Base-by-base conservation (phyloP, 2,888 invertebrate species). In the Stenodera caucasica region DNA sequence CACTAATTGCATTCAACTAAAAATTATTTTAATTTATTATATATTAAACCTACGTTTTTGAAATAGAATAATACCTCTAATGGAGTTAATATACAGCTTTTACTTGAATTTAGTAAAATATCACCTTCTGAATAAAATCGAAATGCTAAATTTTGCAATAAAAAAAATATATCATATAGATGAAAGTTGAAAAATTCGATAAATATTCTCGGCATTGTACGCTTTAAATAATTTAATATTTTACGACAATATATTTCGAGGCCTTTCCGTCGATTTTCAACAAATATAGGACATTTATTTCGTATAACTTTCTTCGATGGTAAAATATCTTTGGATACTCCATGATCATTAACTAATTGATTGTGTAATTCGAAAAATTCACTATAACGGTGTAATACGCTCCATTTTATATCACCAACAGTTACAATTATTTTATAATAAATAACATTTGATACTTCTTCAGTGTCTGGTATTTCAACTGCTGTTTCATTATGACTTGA, bases 231-330 rank as follows among this genome's bases (percentile, higher is more conserved):
- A 64, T 85, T 86, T 52, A 95, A 85, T 11, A 94, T 84, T 67
- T 88, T 88, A 72, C 86, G 88, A 52, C 97, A 82, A 80, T 98
- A 98, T 53, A 85, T 84, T 78, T 94, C 90, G 40, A 98, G 82
- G 14, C 89, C 92, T 65, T 86, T 84, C 61, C 92, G 86, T 56
- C 97, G 85, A 72, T 90, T 91, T 75, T 93, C 92, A 1, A 98
- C 85, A 77, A 98, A 98, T 58, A 87, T 84, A 0, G 93, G 92
- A 66, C 92, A 91, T 79, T 91, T 92, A 76, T 96, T 96, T 1
- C 96, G 90, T 71, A 96, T 90, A 3, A 94, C 85, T 82, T 96
- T 96, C 80, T 98, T 98, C 0, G 95, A 95, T 11, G 98, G 98
- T 14, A 98, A 81, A 61, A 94, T 83, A 72, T 92, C 93, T 77